Conservation (phyloP, 2,888 invertebrate genomes). For the Caenorhabditis sp. region DNA sequence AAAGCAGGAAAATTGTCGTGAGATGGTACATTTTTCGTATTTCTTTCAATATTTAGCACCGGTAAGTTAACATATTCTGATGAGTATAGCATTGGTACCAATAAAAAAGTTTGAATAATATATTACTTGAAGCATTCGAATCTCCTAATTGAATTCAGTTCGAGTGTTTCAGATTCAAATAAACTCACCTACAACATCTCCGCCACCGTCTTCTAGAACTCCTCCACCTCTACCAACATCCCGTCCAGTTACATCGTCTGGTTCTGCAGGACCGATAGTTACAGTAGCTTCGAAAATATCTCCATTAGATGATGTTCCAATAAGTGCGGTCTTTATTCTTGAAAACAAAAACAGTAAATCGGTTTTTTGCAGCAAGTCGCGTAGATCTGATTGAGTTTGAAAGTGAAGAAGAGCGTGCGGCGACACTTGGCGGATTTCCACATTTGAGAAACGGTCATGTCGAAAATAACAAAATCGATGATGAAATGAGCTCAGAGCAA, state of each 20-base stretch:
- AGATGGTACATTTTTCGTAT: no score
- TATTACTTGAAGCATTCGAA: no score
- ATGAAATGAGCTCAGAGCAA: background rate
- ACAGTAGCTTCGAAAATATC: conserved; percentile 8
- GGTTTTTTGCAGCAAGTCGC: conserved; percentile 9
- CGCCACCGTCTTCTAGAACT: background rate
- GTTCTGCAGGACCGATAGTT: background rate
- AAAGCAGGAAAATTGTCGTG: no score
- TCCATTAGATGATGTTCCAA: background rate
- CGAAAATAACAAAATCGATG: background rate
- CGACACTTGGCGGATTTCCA: conserved; percentile 6
- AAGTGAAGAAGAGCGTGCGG: conserved; percentile 24
- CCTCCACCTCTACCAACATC: conserved; percentile 23
- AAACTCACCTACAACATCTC: background rate
- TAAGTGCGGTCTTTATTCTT: background rate
- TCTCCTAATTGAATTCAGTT: no score
- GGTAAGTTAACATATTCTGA: no score
- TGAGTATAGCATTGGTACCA: no score
- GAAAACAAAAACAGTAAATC: no score
- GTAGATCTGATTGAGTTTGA: conserved; percentile 31
- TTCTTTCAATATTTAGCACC: no score
- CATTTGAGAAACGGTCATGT: background rate
- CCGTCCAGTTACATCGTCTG: conserved; percentile 7
- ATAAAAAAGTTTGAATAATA: no score
- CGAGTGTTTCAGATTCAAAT: background rate